Evolutionary conservation across 2,888 invertebrate genomes (phyloP).

Genomic region (Dasypolia templi): DNA sequence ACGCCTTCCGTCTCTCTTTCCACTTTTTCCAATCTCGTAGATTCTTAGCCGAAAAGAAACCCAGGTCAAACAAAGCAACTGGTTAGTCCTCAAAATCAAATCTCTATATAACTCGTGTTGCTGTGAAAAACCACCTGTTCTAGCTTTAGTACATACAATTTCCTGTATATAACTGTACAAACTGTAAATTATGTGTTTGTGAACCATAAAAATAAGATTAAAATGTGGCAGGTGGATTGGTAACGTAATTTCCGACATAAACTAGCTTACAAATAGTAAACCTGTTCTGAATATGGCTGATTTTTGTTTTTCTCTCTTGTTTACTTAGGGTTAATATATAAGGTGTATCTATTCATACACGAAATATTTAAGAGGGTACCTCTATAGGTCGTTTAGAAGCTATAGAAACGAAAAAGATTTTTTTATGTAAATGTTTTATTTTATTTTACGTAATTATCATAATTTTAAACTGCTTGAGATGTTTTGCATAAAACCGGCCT

Average conservation of each 20-base stretch:
- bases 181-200: conserved; percentile 19
- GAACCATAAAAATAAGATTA: conserved; percentile 24
- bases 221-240: conserved; percentile 12
- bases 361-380: too few relatives aligned
- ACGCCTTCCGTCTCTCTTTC: neutral
- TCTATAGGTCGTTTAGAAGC: too few relatives aligned
- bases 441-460: too few relatives aligned
- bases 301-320: neutral
- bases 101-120: neutral
- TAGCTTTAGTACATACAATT: conserved; percentile 16
- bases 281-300: neutral
- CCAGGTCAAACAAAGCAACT: too few relatives aligned
- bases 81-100: neutral
- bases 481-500: too few relatives aligned
- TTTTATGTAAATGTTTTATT: too few relatives aligned
- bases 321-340: neutral
- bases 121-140: conserved; percentile 4
- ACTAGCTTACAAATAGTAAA: neutral
- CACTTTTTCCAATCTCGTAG: neutral
- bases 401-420: too few relatives aligned
- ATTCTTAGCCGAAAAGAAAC: neutral
- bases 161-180: conserved; percentile 32
- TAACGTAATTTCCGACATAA: conserved; percentile 17
- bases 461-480: too few relatives aligned
- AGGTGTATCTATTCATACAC: too few relatives aligned